A percentile compares a stretch with the other conserved stretches of the same genome.
Conservation (phyloP, 2,113 vertebrate genomes). For the Nibea albiflora region DNA sequence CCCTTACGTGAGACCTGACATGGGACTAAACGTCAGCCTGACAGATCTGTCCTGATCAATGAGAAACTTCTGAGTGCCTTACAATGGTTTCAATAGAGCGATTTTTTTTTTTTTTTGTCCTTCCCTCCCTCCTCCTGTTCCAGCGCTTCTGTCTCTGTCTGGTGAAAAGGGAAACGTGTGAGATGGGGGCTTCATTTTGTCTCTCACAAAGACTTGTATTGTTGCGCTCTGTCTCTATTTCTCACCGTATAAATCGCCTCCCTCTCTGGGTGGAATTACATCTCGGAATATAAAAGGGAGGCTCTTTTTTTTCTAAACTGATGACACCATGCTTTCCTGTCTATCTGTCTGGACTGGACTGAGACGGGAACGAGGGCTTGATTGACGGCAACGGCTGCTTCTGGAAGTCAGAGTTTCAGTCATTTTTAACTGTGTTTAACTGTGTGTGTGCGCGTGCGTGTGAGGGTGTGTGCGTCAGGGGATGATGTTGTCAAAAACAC, state of each 20-base stretch:
- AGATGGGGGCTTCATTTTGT: slow-evolving; percentile 65
- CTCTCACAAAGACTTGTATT: slow-evolving; percentile 67
- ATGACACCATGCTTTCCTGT: slow-evolving; percentile 69
- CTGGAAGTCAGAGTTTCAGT: slow-evolving; percentile 60
- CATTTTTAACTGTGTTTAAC: slow-evolving; percentile 53
- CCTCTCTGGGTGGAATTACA: slow-evolving; percentile 61
- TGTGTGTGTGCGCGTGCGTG: slow-evolving; percentile 26
- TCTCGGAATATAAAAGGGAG: slow-evolving; percentile 63
- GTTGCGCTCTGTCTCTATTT: slow-evolving; percentile 67
- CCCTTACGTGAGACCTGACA: slow-evolving; percentile 97
- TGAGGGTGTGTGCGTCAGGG: slow-evolving; percentile 42
- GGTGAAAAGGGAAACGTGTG: slow-evolving; percentile 62
- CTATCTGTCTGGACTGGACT: slow-evolving; percentile 65
- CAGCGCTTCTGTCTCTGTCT: slow-evolving; percentile 56
- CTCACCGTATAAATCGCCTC: slow-evolving; percentile 58
- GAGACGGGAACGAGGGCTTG: slow-evolving; percentile 71
- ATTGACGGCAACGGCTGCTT: slow-evolving; percentile 69
- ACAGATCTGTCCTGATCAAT: slow-evolving; percentile 98
- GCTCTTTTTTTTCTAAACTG: slow-evolving; percentile 64
- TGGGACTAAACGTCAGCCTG: slow-evolving; percentile 99
- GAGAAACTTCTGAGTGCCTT: slow-evolving; percentile 99
- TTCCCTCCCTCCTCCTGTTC: slow-evolving; percentile 36
- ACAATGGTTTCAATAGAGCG: slow-evolving; percentile 95
- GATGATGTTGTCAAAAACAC: slow-evolving; percentile 73
- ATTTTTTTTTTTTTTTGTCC: slow-evolving; percentile 73